Evolutionary conservation across 1,140 invertebrate species (phyloP).

Genomic region (Macrocentrus cingulum): DNA sequence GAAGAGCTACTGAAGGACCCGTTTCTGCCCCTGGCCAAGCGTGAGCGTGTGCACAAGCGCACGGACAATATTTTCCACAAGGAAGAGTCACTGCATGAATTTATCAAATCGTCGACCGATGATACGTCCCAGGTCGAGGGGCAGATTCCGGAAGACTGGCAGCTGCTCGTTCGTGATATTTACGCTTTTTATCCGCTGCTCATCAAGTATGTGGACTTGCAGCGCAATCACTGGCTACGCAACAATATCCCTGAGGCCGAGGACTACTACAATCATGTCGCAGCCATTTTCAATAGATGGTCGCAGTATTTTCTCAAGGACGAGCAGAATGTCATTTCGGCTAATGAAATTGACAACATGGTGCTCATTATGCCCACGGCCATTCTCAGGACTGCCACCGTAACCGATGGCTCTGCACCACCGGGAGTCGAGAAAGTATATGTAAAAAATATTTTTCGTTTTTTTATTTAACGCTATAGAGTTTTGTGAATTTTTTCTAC

Average conservation of each 20-base stretch:
- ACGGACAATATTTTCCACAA: constrained; percentile 91
- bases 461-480: no score
- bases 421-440: constrained; percentile 71
- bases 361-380: constrained; percentile 94
- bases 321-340: constrained; percentile 98
- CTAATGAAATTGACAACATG: constrained; percentile 99
- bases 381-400: constrained; percentile 72
- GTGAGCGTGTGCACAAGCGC: constrained; percentile 82
- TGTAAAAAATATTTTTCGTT: no score
- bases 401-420: constrained; percentile 70
- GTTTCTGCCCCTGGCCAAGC: constrained; percentile 83
- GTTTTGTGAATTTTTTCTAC: constrained; percentile 22
- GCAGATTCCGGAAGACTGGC: constrained; percentile 96
- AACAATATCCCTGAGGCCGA: constrained; percentile 89
- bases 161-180: constrained; percentile 93
- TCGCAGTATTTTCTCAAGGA: constrained; percentile 97
- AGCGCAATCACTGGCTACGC: constrained; percentile 92
- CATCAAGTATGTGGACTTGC: constrained; percentile 98
- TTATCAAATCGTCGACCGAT: constrained; percentile 79
- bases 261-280: constrained; percentile 92
- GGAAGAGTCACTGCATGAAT: constrained; percentile 88
- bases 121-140: constrained; percentile 82
- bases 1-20: constrained; percentile 88
- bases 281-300: constrained; percentile 98
- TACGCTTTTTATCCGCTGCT: constrained; percentile 99